Evolutionary conservation across 2,797 vertebrate species (phyloP).

Genomic region (Xyrichtys novacula): DNA sequence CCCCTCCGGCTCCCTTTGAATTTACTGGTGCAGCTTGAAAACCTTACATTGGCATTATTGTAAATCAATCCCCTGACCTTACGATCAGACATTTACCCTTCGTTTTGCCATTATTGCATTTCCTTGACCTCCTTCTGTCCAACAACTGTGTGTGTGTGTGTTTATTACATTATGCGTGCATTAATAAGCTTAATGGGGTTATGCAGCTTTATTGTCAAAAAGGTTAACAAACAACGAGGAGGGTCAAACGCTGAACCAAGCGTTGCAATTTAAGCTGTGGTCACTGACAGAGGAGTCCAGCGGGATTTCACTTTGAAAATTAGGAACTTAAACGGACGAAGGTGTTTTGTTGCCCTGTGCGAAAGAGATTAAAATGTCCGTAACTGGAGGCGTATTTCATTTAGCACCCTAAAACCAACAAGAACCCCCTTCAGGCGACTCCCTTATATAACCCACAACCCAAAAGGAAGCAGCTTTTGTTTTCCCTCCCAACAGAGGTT

Average conservation of each 20-base stretch:
- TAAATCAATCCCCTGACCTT: neutral
- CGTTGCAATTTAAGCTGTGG: neutral
- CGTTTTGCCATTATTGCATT: neutral
- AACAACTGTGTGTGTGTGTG: neutral
- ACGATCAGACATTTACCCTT: neutral
- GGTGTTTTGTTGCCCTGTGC: neutral
- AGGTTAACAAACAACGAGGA: neutral
- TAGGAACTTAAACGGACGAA: neutral
- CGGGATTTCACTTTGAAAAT: neutral
- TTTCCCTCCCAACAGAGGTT: neutral
- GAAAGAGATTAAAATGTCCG: neutral
- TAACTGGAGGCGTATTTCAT: neutral
- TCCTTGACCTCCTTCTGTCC: neutral
- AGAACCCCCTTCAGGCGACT: neutral
- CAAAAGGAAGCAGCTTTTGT: constrained; percentile 1
- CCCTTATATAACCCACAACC: neutral
- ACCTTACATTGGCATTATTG: neutral
- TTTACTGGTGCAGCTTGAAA: neutral
- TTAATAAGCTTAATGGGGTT: too few species aligned
- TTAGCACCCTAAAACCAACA: neutral
- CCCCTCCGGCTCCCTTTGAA: neutral
- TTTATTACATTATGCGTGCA: too few species aligned
- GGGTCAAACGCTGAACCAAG: neutral
- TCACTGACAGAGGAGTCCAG: neutral
- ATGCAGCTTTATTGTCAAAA: neutral